Conservation (phyloP, 2,113 vertebrate species). For the Centrocercus urophasianus region DNA sequence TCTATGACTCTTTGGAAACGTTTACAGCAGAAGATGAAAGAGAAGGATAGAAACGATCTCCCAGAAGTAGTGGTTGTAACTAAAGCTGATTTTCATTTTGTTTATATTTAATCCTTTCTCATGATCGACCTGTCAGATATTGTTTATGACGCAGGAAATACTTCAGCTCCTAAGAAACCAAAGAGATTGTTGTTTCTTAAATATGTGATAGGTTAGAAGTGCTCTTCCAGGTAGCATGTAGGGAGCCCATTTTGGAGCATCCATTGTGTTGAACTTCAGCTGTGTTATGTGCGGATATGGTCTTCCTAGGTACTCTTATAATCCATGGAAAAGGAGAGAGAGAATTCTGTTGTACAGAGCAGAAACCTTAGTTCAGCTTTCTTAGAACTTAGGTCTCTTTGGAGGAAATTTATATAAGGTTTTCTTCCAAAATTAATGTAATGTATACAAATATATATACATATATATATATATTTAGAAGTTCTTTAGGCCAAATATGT, state of each 20-base stretch:
- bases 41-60: not conserved
- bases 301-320: rapidly evolving
- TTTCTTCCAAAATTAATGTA: not conserved
- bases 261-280: not conserved
- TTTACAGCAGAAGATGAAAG: not conserved
- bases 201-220: not conserved
- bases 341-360: too few relatives aligned
- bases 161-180: not conserved
- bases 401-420: not conserved
- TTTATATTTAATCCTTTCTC: not conserved
- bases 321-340: not conserved
- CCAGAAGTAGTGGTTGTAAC: not conserved
- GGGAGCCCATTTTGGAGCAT: not conserved
- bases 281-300: rapidly evolving
- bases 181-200: not conserved
- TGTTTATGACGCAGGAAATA: not conserved
- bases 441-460: not conserved
- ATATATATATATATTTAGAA: not conserved
- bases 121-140: not conserved
- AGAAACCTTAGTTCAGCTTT: not conserved
- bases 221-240: not conserved
- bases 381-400: not conserved
- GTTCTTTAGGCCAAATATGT: not conserved
- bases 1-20: not conserved
- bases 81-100: not conserved